phyloP scores from a whole-genome alignment of 2,797 vertebrate genomes.

The Sebastes minor region DNA sequence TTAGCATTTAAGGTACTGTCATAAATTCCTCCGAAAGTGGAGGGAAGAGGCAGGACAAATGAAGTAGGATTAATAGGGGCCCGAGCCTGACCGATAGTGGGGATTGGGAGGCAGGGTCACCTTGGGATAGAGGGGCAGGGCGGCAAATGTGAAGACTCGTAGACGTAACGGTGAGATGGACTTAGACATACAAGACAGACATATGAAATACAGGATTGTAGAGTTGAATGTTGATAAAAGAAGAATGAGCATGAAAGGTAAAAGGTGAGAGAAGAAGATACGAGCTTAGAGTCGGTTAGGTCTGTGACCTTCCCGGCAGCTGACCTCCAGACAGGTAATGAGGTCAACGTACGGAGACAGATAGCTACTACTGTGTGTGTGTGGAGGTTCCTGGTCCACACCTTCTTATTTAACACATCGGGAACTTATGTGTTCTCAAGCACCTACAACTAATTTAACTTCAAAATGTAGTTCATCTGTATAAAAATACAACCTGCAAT shows the following conservation, averaged over 20 bases:
- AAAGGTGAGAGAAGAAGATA: slow-evolving; percentile 66
- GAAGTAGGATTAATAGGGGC: slow-evolving; percentile 83
- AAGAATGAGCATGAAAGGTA: slow-evolving; percentile 64
- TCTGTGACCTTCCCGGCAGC: slow-evolving; percentile 53
- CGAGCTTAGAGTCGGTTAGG: slow-evolving; percentile 62
- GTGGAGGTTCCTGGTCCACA: neutral
- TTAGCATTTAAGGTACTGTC: slow-evolving; percentile 87
- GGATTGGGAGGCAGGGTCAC: slow-evolving; percentile 82
- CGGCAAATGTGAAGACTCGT: slow-evolving; percentile 55
- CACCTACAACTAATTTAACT: neutral
- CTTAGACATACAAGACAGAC: slow-evolving; percentile 63
- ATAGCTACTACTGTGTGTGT: slow-evolving; percentile 38
- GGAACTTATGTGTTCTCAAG: neutral
- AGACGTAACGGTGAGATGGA: slow-evolving; percentile 66
- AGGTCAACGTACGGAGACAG: slow-evolving; percentile 55
- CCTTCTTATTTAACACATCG: neutral
- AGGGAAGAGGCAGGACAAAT: slow-evolving; percentile 81
- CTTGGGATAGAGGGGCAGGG: slow-evolving; percentile 74
- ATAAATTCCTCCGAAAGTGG: slow-evolving; percentile 84
- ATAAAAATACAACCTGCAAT: neutral
- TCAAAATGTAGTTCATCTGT: neutral
- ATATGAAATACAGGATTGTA: slow-evolving; percentile 64
- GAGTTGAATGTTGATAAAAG: slow-evolving; percentile 68
- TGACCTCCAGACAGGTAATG: slow-evolving; percentile 62
- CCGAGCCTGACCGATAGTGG: slow-evolving; percentile 78